Base-by-base conservation (phyloP, 2,797 vertebrate species). In the Pelodytes ibericus region DNA sequence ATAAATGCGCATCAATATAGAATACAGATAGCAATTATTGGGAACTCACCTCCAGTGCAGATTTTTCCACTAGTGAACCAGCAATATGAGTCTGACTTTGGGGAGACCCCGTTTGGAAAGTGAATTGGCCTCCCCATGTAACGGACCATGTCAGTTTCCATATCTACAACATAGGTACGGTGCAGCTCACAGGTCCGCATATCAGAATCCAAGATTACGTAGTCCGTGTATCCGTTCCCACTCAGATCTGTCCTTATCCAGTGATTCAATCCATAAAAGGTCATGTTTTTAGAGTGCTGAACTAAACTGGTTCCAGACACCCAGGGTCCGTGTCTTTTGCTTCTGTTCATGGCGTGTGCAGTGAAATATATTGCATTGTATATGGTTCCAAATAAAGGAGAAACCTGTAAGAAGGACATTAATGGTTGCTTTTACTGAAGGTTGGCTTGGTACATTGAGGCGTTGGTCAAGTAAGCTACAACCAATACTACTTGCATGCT, bases 371-470 rank as follows among this genome's bases (percentile, higher is more conserved):
- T 73, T 0, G 93, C 91, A 83, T 84, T 91, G 85, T 95, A 93
- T 85, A 93, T 90, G 58, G 93, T 94, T 18, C 93, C 93, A 71
- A 94, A 94, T 36, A 94, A 86, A 30, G 93, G 93, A 7, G 93
- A 95, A 18, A 94, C 77, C 82, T 83, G 27, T 26, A 58, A 58
- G 2, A 36, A 3, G 62, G 3, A 68, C 27, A 58, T 13, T 0
- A 60, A 58, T 58, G 3, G 15, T 58, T 26, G 27, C 11, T 29
- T 27, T 58, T 58, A 6, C 16, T 13, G 13, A 58, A 58, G n/a
- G 16, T 26, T 44, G n/a, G n/a, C n/a, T n/a, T n/a, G n/a, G n/a
- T n/a, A n/a, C n/a, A n/a, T n/a, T n/a, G n/a, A n/a, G n/a, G n/a
- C n/a, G n/a, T n/a, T n/a, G n/a, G n/a, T n/a, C n/a, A n/a, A n/a